Evolutionary conservation across 1,140 invertebrate genomes (phyloP).

Genomic region (Colletes gigas): DNA sequence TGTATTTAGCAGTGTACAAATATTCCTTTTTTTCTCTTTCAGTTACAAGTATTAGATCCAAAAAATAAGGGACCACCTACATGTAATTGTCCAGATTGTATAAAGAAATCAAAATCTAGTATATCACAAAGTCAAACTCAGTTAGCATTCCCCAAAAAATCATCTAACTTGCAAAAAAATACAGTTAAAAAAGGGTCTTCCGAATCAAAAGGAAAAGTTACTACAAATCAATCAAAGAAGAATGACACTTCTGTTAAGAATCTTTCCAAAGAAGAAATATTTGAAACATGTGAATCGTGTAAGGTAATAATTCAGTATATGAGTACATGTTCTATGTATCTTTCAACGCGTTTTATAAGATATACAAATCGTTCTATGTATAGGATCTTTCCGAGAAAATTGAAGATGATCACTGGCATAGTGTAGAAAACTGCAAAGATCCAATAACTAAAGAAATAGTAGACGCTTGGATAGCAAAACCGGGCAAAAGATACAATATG

Average conservation of each 20-base stretch:
- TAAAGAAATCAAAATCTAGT: constrained; percentile 68
- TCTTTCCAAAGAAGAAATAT: constrained; percentile 58
- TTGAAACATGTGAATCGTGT: constrained; percentile 57
- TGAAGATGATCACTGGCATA: constrained; percentile 50
- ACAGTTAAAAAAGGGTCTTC: constrained; percentile 42
- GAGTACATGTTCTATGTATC: neutral
- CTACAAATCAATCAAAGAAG: constrained; percentile 44
- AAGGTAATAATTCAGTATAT: constrained; percentile 56
- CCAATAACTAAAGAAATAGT: constrained; percentile 66
- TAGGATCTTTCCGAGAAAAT: constrained; percentile 62
- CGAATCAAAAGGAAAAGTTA: constrained; percentile 49
- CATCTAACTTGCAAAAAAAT: constrained; percentile 51
- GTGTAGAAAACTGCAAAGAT: constrained; percentile 59
- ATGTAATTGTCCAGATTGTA: constrained; percentile 77
- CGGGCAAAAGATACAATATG: constrained; percentile 66
- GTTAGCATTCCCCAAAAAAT: constrained; percentile 62
- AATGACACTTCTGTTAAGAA: constrained; percentile 26
- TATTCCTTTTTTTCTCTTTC: constrained; percentile 5
- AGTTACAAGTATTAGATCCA: constrained; percentile 78
- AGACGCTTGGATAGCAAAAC: constrained; percentile 72
- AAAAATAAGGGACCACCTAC: constrained; percentile 76
- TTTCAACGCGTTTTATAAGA: constrained; percentile 7
- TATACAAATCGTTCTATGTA: constrained; percentile 16
- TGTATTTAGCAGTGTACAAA: neutral
- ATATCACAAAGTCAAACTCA: constrained; percentile 57